A percentile compares a stretch with the other conserved stretches of the same genome.
Conservation (phyloP, 2,888 invertebrate species). For the Lepidocyrtinus sp. region DNA sequence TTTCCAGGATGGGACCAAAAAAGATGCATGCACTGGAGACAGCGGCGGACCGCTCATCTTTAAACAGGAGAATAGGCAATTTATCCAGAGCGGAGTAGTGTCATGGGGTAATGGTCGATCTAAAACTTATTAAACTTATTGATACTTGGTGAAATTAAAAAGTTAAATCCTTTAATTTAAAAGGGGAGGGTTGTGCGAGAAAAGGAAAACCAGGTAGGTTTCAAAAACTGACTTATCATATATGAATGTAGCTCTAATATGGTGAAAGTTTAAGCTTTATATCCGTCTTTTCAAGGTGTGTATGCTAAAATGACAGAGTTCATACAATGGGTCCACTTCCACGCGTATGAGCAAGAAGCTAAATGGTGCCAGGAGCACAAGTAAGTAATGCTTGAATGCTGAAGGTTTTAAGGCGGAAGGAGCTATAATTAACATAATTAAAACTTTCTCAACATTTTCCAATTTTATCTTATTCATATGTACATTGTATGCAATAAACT, state of each 20-base stretch:
- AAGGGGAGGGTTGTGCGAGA: conserved; percentile 64
- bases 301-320: conserved; percentile 61
- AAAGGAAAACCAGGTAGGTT: conserved; percentile 49
- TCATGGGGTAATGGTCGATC: conserved; percentile 55
- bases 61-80: conserved; percentile 54
- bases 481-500: too few relatives aligned
- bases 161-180: not conserved
- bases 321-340: conserved; percentile 56
- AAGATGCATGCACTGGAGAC: conserved; percentile 55
- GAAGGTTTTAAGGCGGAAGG: too few relatives aligned
- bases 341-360: conserved; percentile 41
- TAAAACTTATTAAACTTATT: not conserved
- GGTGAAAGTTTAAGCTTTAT: too few relatives aligned
- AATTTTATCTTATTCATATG: too few relatives aligned
- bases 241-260: not conserved
- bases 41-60: conserved; percentile 56
- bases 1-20: conserved; percentile 20
- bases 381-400: too few relatives aligned
- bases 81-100: conserved; percentile 66
- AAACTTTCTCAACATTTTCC: too few relatives aligned
- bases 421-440: too few relatives aligned
- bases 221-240: not conserved
- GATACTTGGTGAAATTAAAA: too few relatives aligned
- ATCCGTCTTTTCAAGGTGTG: conserved; percentile 35
- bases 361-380: conserved; percentile 45